These are phyloP conservation scores for Caenorhabditis doughertyi DNA, from an alignment of 2,888 invertebrate species.

Conservation along the genomic window DNA sequence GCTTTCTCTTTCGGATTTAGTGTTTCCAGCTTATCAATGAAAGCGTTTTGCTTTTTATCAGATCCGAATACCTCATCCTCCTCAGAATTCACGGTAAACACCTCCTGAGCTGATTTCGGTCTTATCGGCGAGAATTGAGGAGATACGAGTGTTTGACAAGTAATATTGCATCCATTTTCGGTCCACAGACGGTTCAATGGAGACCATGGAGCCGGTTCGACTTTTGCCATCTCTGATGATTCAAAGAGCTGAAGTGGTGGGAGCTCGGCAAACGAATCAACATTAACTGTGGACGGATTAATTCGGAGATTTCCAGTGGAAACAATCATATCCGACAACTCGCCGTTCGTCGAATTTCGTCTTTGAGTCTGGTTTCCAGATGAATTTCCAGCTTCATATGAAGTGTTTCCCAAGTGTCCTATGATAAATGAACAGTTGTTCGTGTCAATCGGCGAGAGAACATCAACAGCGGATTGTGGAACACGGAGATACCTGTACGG, in stretches of 20 bases:
- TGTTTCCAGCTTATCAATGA: too few species aligned
- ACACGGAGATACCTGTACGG: conserved; percentile 48
- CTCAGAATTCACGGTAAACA: conserved; percentile 10
- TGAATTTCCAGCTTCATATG: too few species aligned
- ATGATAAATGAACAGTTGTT: conserved; percentile 55
- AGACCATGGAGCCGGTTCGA: conserved; percentile 67
- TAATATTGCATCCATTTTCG: conserved; percentile 45
- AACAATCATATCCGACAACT: conserved; percentile 65
- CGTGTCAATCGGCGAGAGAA: conserved; percentile 59
- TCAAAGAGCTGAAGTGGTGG: too few species aligned
- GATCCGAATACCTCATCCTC: conserved; percentile 32
- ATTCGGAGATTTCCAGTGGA: conserved; percentile 61
- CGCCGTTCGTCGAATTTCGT: conserved; percentile 63
- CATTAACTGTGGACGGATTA: background rate
- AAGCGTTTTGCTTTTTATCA: too few species aligned
- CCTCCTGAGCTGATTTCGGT: conserved; percentile 3
- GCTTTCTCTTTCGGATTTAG: background rate
- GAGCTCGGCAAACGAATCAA: too few species aligned
- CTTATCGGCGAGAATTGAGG: conserved; percentile 64
- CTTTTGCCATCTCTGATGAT: too few species aligned
- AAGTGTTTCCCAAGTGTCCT: conserved; percentile 46
- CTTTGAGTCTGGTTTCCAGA: too few species aligned
- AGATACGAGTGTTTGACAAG: conserved; percentile 22
- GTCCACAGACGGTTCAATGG: conserved; percentile 63
- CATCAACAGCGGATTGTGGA: conserved; percentile 47